Conservation (phyloP, 2,797 vertebrate genomes). For the Enoplosus armatus region DNA sequence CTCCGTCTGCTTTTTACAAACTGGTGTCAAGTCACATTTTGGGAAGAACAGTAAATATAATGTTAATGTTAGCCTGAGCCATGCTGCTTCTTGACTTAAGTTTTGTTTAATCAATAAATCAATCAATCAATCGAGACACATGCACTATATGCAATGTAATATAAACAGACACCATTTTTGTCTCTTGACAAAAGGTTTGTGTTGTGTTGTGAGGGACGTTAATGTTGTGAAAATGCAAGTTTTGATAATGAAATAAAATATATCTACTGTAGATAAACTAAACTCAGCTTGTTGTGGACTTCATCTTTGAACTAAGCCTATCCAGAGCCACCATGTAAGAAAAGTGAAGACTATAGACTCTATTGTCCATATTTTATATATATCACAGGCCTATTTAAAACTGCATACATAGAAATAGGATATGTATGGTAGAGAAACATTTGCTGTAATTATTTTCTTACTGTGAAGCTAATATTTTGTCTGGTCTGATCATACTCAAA, state of each 20-base stretch:
- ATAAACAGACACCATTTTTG: neutral
- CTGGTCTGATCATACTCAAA: neutral
- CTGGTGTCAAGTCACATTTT: neutral
- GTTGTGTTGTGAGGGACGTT: neutral
- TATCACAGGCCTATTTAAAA: neutral
- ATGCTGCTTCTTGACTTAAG: neutral
- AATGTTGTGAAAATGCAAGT: neutral
- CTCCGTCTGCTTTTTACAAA: neutral
- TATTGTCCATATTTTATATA: neutral
- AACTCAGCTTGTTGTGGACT: neutral
- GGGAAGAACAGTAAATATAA: neutral
- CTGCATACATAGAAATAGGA: neutral
- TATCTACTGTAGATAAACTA: neutral
- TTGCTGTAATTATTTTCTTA: slow-evolving; percentile 22
- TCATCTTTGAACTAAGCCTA: neutral
- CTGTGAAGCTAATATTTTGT: neutral
- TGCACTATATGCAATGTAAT: neutral
- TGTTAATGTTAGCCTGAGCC: neutral
- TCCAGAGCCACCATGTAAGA: neutral
- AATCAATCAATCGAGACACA: neutral
- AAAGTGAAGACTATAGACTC: neutral
- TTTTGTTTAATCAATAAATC: slow-evolving; percentile 7
- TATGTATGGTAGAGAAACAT: neutral
- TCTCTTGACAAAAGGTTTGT: neutral
- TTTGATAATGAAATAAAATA: neutral